Evolutionary conservation across 2,113 vertebrate species (phyloP), one percentile per base, ranked within the genome.

Genomic region (Isurus oxyrinchus): DNA sequence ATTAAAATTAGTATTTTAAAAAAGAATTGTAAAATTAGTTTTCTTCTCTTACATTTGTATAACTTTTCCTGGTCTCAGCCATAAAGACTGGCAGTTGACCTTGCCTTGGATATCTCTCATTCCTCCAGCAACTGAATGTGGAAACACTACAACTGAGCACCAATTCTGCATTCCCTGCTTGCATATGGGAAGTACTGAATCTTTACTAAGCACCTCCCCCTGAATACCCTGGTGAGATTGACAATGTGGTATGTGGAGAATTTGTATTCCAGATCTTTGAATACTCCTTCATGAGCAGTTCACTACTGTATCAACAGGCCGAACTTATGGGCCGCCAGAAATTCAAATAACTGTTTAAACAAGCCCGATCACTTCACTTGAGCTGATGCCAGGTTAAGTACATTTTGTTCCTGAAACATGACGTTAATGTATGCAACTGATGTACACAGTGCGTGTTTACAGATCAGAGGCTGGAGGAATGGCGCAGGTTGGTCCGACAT

Each of bases 261-360:
- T 88, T 25, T 49, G 86, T 55, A 88, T 88, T 25, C 23, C 86
- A 31, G 49, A 88, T 88, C 53, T 23, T 55, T 55, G 49, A 88
- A 88, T 88, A 53, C 49, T 55, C 6, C 86, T 55, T 55, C 8
- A 49, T 55, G 49, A 88, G 49, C 31, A 55, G 23, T 55, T 88
- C 23, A 88, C 55, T 55, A 55, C 49, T 55, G 23, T 49, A 44
- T 5, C 84, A 53, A 87, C 16, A 21, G 44, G 40, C 84, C 53
- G 84, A 87, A 49, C 79, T 84, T 2, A 40, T 87, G 40, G 49
- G 84, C 49, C 86, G 55, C 53, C 49, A 88, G 49, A 55, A 88
- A 88, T 88, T 88, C 86, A 88, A 87, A 53, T 87, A 87, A 67
- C 66, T 87, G 84, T 87, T 87, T 53, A 87, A 87, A 87, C 84